phyloP scores from a whole-genome alignment of 2,113 vertebrate genomes.

The Antechinus stuartii region DNA sequence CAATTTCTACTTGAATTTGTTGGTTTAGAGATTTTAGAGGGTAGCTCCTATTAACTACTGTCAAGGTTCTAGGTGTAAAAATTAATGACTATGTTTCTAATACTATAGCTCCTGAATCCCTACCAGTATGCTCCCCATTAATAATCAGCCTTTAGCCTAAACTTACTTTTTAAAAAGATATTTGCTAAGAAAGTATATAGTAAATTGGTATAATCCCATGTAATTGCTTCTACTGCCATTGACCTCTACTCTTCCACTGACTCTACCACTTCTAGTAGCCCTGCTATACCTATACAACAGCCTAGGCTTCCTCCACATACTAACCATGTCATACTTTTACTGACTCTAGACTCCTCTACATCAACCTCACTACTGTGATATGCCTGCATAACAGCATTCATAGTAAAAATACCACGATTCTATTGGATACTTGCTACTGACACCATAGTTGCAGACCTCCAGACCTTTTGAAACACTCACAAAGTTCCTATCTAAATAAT shows the following conservation, averaged over 20 bases:
- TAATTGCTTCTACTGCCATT: not conserved
- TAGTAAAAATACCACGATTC: not conserved
- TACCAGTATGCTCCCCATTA: not conserved
- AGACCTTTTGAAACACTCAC: not conserved
- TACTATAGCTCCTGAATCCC: not conserved
- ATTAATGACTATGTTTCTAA: not conserved
- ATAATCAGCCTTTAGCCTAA: not conserved
- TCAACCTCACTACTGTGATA: too few species aligned
- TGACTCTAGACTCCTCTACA: too few species aligned
- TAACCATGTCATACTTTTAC: too few species aligned
- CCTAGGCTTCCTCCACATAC: too few species aligned
- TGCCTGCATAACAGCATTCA: too few species aligned
- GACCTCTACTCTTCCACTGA: not conserved
- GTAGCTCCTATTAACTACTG: not conserved
- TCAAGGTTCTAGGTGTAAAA: not conserved
- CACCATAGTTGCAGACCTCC: not conserved
- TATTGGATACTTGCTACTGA: not conserved
- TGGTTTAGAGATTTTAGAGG: not conserved
- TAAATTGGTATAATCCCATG: not conserved
- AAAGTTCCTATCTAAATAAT: not conserved
- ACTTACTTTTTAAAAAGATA: not conserved
- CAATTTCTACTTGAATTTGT: not conserved
- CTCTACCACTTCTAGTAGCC: too few species aligned
- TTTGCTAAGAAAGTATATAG: not conserved
- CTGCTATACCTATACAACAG: too few species aligned